Evolutionary conservation across 2,797 vertebrate species (phyloP), one percentile per base, ranked within the genome.

Genomic region (Gadopsis bispinosus): DNA sequence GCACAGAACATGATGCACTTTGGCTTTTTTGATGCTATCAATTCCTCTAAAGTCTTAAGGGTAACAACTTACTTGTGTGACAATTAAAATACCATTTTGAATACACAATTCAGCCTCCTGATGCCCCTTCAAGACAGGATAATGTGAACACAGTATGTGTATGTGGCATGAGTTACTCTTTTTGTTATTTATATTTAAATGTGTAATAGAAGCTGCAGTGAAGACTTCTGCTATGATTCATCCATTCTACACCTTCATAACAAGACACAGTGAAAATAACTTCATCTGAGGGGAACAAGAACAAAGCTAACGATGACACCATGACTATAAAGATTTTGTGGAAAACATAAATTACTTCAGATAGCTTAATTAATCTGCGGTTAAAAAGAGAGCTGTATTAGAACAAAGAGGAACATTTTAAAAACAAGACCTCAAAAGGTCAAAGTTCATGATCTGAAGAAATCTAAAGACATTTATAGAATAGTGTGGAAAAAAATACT

Each of bases 191-290:
- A 58, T 37, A 10, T 74, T 26, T 45, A 22, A 51, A 59, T 71
- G 19, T 73, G 66, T 55, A 68, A 73, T 69, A 68, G 43, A 79
- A 31, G 17, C n/a, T 70, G 47, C 16, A 43, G 43, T 39, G 7
- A 41, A 22, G 11, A 22, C 31, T 62, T 63, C 26, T 17, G 6
- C 59, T 13, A 11, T 74, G 59, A 50, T 20, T 73, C 14, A 67
- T 58, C 39, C 55, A 79, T 66, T 54, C 7, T 50, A 10, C 10
- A 26, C 22, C 17, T 69, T 72, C 54, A 41, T 5, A 55, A 39
- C 22, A 35, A 67, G 22, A 53, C 7, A 43, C 20, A 58, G 9
- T 54, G 14, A 45, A 71, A 51, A 19, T 2, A 62, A 43, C 11
- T 22, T 69, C n/a, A 29, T 73, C 51, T 53, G 47, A 73, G 29